Percentiles rank a stretch among this genome's conserved stretches.
These are phyloP conservation scores for Leptinotarsa peninsularis DNA, from an alignment of 2,888 invertebrate species.

Conservation along the genomic window DNA sequence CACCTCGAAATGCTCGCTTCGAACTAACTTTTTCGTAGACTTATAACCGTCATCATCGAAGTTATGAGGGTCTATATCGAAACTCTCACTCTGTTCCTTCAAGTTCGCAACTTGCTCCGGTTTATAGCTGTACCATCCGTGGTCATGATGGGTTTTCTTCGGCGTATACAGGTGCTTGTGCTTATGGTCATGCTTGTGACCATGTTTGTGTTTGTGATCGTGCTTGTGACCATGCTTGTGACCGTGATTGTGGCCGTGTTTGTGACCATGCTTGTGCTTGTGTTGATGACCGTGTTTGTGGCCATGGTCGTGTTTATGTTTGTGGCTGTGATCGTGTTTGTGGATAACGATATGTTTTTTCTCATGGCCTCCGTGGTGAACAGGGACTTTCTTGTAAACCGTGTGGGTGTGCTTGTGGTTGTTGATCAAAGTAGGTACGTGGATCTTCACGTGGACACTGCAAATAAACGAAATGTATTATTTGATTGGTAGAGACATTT, in stretches of 20 bases:
- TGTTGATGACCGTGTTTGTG: slow-evolving; percentile 53
- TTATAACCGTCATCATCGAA: slow-evolving; percentile 42
- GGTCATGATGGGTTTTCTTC: slow-evolving; percentile 37
- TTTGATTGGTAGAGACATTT: too few species aligned
- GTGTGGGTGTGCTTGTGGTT: slow-evolving; percentile 43
- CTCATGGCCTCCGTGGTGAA: slow-evolving; percentile 62
- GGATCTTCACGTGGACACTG: slow-evolving; percentile 55
- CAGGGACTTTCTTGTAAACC: slow-evolving; percentile 29
- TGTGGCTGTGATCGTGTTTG: slow-evolving; percentile 62
- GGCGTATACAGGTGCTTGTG: slow-evolving; percentile 50
- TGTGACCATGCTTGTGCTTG: slow-evolving; percentile 49
- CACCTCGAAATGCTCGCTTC: slow-evolving; percentile 45
- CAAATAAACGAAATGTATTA: slow-evolving; percentile 25
- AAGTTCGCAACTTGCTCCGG: slow-evolving; percentile 3
- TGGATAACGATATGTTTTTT: slow-evolving; percentile 73
- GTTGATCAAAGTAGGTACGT: slow-evolving; percentile 50
- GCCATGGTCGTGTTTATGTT: slow-evolving; percentile 48
- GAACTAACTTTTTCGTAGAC: slow-evolving; percentile 43
- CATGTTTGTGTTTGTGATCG: slow-evolving; percentile 44
- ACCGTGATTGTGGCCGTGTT: slow-evolving; percentile 52
- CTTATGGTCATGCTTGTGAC: slow-evolving; percentile 48
- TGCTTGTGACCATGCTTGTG: slow-evolving; percentile 49
- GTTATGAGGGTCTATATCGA: slow-evolving; percentile 17
- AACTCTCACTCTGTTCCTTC: not conserved
- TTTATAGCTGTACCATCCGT: slow-evolving; percentile 37